Percentiles rank a stretch among this genome's conserved stretches.
Evolutionary conservation across 1,140 invertebrate genomes (phyloP).

Genomic region (Drosophila sproati): DNA sequence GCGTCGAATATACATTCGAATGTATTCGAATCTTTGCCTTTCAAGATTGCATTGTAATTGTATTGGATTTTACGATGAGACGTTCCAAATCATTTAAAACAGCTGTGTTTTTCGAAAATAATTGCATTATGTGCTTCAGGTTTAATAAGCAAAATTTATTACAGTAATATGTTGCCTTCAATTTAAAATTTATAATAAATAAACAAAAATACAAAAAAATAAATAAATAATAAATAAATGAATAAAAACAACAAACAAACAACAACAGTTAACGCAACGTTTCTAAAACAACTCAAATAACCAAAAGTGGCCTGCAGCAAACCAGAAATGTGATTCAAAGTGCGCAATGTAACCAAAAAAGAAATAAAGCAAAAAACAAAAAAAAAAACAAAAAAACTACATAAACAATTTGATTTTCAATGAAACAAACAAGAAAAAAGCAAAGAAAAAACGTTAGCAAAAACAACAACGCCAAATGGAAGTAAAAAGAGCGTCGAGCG

Average conservation of each 20-base stretch:
- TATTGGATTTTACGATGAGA: constrained; percentile 59
- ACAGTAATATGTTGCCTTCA: constrained; percentile 75
- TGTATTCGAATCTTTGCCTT: constrained; percentile 13
- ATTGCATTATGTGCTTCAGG: constrained; percentile 69
- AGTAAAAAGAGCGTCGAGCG: constrained; percentile 58
- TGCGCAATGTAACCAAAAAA: constrained; percentile 71
- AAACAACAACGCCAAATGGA: constrained; percentile 66
- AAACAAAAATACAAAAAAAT: not conserved
- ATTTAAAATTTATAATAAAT: constrained; percentile 3
- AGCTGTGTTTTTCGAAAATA: constrained; percentile 8
- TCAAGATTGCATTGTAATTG: constrained; percentile 1
- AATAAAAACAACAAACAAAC: constrained; percentile 41
- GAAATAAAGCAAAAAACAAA: constrained; percentile 31
- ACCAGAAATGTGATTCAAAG: constrained; percentile 77
- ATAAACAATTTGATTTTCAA: constrained; percentile 1
- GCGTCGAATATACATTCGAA: constrained; percentile 4
- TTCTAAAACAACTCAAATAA: constrained; percentile 56
- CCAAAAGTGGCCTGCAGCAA: constrained; percentile 79
- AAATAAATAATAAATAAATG: not conserved
- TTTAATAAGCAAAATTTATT: constrained; percentile 42
- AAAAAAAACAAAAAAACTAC: constrained; percentile 1
- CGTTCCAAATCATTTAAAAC: constrained; percentile 54
- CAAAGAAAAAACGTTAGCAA: not conserved
- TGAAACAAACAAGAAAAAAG: constrained; percentile 25
- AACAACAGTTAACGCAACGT: constrained; percentile 78